Conservation (phyloP, 2,113 vertebrate genomes). For the crab-eating macaque (Macaca fascicularis) region T2T-MFA8v1.1 NC_088393.1:35755501-35756000, state of each 20-base stretch:
- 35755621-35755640: slow-evolving; percentile 55
- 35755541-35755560: slow-evolving; percentile 79
- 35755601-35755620: slow-evolving; percentile 74
- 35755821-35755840: neutral
- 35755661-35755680: slow-evolving; percentile 75
- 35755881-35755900: too few relatives aligned
- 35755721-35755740: neutral
- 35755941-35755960: neutral
- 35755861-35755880: neutral
- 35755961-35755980: neutral
- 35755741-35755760: neutral
- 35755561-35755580: slow-evolving; percentile 85
- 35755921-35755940: neutral
- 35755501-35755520: slow-evolving; percentile 86
- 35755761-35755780: slow-evolving; percentile 21
- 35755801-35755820: neutral
- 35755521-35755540: slow-evolving; percentile 85
- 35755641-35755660: slow-evolving; percentile 73
- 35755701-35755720: neutral
- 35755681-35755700: slow-evolving; percentile 40
- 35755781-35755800: neutral
- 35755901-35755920: neutral
- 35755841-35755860: neutral
- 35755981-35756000: neutral
- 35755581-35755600: slow-evolving; percentile 85